A percentile compares a stretch with the other conserved stretches of the same genome.
These are phyloP conservation scores for Hemiprocne comata DNA, from an alignment of 2,113 vertebrate genomes.

Conservation along the genomic window DNA sequence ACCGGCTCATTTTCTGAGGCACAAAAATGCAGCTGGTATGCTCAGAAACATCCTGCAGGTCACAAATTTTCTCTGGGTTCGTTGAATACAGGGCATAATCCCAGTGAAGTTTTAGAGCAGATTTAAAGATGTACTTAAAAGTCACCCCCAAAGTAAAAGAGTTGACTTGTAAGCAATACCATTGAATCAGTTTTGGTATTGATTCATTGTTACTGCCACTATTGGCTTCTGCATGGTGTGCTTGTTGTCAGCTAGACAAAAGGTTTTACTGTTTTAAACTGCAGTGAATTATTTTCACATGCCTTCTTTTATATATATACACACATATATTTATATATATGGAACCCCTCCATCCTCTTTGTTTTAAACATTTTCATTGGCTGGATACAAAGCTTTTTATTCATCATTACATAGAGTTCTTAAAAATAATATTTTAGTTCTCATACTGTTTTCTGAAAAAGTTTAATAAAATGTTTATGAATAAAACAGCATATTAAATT, in stretches of 20 bases:
- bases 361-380: conserved; percentile 1
- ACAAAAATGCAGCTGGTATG: conserved; percentile 10
- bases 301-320: not conserved
- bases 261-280: conserved; percentile 50
- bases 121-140: conserved; percentile 40
- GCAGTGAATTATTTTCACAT: not conserved
- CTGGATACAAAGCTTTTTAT: not conserved
- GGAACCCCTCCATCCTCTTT: not conserved
- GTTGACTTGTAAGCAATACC: conserved; percentile 35
- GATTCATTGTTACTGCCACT: conserved; percentile 50
- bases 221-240: conserved; percentile 47
- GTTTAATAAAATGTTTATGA: not conserved
- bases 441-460: not conserved
- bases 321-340: not conserved
- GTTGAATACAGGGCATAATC: not conserved
- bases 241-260: conserved; percentile 83
- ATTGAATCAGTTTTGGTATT: conserved; percentile 38
- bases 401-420: not conserved
- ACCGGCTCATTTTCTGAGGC: not conserved
- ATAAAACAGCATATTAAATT: conserved; percentile 48
- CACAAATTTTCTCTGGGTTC: not conserved
- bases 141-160: not conserved
- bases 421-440: conserved; percentile 38
- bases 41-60: conserved; percentile 13
- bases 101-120: conserved; percentile 10